Evolutionary conservation across 2,113 vertebrate species (phyloP).

Genomic region (Hyperoodon ampullatus): DNA sequence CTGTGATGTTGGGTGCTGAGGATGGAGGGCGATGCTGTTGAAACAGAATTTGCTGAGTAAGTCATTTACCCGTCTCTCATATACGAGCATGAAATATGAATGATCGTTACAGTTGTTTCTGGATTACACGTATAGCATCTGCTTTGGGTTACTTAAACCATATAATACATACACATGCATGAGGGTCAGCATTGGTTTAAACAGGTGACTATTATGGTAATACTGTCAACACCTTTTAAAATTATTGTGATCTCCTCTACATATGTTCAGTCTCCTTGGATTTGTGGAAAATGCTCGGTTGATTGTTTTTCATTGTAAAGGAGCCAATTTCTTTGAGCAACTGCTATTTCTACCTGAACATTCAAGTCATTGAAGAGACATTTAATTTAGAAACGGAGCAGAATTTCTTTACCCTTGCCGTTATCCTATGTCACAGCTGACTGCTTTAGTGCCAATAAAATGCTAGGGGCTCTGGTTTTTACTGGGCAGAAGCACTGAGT

Average conservation of each 20-base stretch:
- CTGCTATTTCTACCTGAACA: slow-evolving; percentile 11
- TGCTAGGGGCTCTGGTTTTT: slow-evolving; percentile 71
- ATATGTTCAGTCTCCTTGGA: not conserved
- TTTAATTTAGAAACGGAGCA: slow-evolving; percentile 59
- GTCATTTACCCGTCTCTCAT: not conserved
- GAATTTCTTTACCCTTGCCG: slow-evolving; percentile 61
- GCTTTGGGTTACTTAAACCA: not conserved
- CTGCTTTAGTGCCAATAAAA: slow-evolving; percentile 79
- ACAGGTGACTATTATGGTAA: slow-evolving; percentile 28
- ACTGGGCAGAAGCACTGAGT: slow-evolving; percentile 55
- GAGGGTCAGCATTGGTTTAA: not conserved
- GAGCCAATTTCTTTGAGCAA: slow-evolving; percentile 58
- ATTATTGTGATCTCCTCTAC: not conserved
- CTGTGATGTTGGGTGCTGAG: not conserved
- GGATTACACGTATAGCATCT: not conserved
- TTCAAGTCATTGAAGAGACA: slow-evolving; percentile 56
- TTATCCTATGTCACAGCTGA: slow-evolving; percentile 70
- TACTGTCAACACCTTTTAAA: slow-evolving; percentile 35
- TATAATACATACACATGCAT: not conserved
- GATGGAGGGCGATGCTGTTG: not conserved
- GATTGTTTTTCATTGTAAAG: slow-evolving; percentile 55
- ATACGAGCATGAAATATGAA: too few species aligned
- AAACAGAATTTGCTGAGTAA: not conserved
- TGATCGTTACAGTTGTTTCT: not conserved
- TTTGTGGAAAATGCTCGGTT: slow-evolving; percentile 2